Conservation (phyloP, 2,888 invertebrate genomes). For the Cerastis rubricosa region DNA sequence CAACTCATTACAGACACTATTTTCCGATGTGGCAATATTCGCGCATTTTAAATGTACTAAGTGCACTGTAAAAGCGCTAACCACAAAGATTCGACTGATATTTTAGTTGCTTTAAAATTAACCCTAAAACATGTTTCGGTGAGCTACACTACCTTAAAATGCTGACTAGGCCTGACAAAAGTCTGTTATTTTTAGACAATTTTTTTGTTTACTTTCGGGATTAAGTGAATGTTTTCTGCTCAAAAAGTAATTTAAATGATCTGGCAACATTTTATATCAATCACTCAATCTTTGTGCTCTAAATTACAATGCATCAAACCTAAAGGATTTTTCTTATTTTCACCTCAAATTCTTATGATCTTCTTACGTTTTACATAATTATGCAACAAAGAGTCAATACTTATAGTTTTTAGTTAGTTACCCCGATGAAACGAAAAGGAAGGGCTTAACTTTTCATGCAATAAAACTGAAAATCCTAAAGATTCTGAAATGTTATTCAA, state of each 20-base stretch:
- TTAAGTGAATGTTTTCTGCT: background rate
- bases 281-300: background rate
- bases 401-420: background rate
- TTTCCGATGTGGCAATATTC: constrained; percentile 83
- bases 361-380: background rate
- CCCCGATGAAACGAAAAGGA: background rate
- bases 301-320: background rate
- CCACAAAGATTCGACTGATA: constrained; percentile 78
- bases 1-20: constrained; percentile 84
- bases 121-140: constrained; percentile 42
- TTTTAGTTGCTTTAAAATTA: constrained; percentile 66
- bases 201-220: background rate
- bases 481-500: background rate
- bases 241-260: background rate
- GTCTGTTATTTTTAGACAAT: background rate
- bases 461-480: background rate
- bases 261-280: background rate
- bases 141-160: background rate
- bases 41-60: constrained; percentile 81
- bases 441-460: background rate
- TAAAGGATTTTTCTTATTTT: background rate
- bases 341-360: background rate
- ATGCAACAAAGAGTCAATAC: background rate
- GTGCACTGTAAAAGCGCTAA: constrained; percentile 80
- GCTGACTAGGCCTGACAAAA: constrained; percentile 6